phyloP scores from a whole-genome alignment of 2,888 invertebrate genomes.

The Calliphora vomitoria region DNA sequence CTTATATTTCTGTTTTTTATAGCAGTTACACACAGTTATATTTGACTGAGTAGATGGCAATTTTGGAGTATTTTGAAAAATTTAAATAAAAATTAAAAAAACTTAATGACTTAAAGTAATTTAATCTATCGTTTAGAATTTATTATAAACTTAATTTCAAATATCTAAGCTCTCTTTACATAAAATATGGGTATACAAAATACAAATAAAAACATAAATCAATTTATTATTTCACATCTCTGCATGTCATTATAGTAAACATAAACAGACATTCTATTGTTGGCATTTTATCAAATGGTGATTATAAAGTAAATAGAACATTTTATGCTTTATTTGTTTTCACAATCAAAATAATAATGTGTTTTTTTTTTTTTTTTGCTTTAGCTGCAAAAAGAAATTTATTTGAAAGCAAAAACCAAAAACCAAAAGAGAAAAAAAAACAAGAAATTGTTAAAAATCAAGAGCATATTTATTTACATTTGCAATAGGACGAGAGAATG shows the following conservation, averaged over 20 bases:
- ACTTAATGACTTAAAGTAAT: too few relatives aligned
- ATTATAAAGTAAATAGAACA: conserved; percentile 61
- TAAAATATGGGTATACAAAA: not conserved
- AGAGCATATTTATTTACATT: conserved; percentile 62
- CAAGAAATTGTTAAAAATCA: conserved; percentile 27
- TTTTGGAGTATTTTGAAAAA: too few relatives aligned
- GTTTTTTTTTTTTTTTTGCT: not conserved
- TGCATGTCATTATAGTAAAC: conserved; percentile 36
- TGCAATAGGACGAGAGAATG: not conserved
- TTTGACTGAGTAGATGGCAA: too few relatives aligned
- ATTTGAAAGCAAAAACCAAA: conserved; percentile 3
- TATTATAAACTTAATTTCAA: too few relatives aligned
- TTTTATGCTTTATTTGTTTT: conserved; percentile 54
- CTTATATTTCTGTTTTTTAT: too few relatives aligned
- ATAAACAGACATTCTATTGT: conserved; percentile 23
- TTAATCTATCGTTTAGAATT: too few relatives aligned
- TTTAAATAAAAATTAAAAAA: too few relatives aligned
- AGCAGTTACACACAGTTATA: too few relatives aligned
- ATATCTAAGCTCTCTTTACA: too few relatives aligned
- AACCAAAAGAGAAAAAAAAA: conserved; percentile 13
- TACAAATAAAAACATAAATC: not conserved
- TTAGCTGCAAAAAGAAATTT: conserved; percentile 9
- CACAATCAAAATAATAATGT: conserved; percentile 7
- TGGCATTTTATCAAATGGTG: conserved; percentile 63
- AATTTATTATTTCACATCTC: conserved; percentile 27